Percentiles rank a stretch among this genome's conserved stretches.
Evolutionary conservation across 2,113 vertebrate genomes (phyloP).

Genomic region (Lophotis ruficrista): DNA sequence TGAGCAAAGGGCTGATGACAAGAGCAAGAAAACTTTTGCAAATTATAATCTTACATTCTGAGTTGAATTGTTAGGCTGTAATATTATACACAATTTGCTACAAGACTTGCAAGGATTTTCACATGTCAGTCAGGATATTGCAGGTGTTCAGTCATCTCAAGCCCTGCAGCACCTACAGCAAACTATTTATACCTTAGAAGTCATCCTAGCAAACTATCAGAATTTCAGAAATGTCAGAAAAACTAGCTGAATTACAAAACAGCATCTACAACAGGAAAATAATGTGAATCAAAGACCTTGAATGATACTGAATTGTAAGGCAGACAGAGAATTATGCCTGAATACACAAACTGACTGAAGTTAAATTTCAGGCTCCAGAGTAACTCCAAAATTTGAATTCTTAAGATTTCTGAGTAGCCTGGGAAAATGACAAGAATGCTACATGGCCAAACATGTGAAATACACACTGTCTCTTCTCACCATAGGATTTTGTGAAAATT

Average conservation of each 20-base stretch:
- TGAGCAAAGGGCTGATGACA: not conserved
- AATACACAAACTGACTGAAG: not conserved
- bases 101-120: not conserved
- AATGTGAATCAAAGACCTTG: not conserved
- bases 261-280: not conserved
- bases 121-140: not conserved
- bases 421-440: not conserved
- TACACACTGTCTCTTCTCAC: not conserved
- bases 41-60: not conserved
- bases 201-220: not conserved
- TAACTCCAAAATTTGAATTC: not conserved
- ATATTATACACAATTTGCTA: not conserved
- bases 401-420: not conserved
- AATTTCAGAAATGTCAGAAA: not conserved
- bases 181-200: not conserved
- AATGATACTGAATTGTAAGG: not conserved
- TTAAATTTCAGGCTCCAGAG: not conserved
- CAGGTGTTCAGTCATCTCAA: not conserved
- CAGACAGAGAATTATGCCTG: not conserved
- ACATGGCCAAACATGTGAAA: not conserved
- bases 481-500: not conserved
- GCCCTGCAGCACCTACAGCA: not conserved
- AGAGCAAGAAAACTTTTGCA: not conserved
- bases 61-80: not conserved
- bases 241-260: not conserved